Percentiles rank a stretch among this genome's conserved stretches.
Evolutionary conservation across 1,140 invertebrate genomes (phyloP).

Genomic region (Diachasma alloeum): DNA sequence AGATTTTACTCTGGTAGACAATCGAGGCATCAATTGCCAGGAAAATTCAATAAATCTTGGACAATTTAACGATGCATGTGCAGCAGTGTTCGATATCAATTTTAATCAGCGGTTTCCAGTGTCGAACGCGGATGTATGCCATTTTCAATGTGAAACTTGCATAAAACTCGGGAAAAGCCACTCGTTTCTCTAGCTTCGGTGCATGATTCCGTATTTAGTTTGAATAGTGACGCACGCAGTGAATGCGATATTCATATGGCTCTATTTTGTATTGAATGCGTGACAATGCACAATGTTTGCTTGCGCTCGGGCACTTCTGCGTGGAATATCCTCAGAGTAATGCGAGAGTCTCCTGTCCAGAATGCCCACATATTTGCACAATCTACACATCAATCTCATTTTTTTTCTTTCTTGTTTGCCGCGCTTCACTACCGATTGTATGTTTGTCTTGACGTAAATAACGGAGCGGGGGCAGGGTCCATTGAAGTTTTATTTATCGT

Average conservation of each 20-base stretch:
- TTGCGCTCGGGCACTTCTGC: not conserved
- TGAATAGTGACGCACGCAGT: constrained; percentile 4
- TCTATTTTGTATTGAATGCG: constrained; percentile 17
- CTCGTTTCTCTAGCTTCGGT: not conserved
- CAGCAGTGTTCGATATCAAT: not conserved
- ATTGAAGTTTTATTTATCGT: not conserved
- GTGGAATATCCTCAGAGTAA: not conserved
- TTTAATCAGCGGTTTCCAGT: not conserved
- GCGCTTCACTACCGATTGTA: not conserved
- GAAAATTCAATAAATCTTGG: too few species aligned
- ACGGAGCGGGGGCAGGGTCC: not conserved
- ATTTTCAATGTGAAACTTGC: not conserved
- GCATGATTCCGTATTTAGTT: not conserved
- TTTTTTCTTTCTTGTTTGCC: not conserved
- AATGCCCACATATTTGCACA: not conserved
- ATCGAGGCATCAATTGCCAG: too few species aligned
- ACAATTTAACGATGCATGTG: not conserved
- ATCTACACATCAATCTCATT: not conserved
- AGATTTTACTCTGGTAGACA: too few species aligned
- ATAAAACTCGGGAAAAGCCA: not conserved
- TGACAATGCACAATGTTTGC: constrained; percentile 34
- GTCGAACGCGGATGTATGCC: not conserved
- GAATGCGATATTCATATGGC: constrained; percentile 25
- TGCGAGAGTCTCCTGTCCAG: not conserved
- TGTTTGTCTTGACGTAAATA: not conserved